Percentiles rank a stretch among this genome's conserved stretches.
Evolutionary conservation across 2,888 invertebrate species (phyloP).

Genomic region (Teleiodes luculella): DNA sequence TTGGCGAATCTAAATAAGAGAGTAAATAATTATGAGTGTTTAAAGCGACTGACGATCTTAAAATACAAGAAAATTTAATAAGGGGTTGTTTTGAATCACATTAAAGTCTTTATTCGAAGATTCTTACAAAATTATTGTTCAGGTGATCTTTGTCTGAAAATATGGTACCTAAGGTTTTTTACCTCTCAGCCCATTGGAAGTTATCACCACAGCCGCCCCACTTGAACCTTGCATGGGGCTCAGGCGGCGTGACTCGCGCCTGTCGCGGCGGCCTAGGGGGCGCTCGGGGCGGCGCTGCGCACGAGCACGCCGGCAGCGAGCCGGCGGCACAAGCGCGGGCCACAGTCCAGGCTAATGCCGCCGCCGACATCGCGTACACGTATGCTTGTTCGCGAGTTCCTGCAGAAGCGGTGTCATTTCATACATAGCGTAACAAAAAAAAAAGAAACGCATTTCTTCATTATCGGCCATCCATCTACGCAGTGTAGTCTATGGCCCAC

Average conservation of each 20-base stretch:
- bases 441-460: no score
- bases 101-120: no score
- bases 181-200: constrained; percentile 83
- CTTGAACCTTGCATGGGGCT: constrained; percentile 85
- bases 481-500: no score
- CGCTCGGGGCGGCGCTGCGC: constrained; percentile 85
- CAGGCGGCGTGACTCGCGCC: constrained; percentile 82
- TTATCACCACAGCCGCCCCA: constrained; percentile 95
- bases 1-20: constrained; percentile 78
- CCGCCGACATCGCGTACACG: constrained; percentile 89
- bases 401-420: constrained; percentile 42
- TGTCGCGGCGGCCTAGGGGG: constrained; percentile 75
- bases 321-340: constrained; percentile 89
- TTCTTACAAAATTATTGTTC: no score
- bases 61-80: no score
- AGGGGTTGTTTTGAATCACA: no score
- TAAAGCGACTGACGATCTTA: no score
- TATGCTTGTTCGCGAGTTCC: constrained; percentile 92
- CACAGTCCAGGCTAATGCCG: constrained; percentile 86
- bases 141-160: no score
- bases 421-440: no score
- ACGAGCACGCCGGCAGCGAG: constrained; percentile 86
- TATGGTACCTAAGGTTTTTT: neutral
- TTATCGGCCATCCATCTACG: no score
- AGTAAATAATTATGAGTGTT: neutral